Base-by-base conservation (phyloP, 2,797 vertebrate genomes). In the Tinamus major region DNA sequence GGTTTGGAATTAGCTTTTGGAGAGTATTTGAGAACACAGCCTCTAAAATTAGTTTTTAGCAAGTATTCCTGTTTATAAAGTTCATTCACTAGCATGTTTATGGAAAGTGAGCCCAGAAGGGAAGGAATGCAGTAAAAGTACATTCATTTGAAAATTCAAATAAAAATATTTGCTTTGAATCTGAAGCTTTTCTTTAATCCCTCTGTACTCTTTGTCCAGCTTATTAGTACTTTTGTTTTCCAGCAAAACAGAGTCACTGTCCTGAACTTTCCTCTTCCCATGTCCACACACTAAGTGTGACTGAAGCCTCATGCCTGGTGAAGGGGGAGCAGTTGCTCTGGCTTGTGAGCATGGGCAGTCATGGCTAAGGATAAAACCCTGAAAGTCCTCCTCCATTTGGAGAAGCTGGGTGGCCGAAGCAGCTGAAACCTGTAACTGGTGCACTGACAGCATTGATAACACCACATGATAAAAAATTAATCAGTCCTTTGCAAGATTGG, bases 131-230 rank as follows among this genome's bases (percentile, higher is more conserved):
- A 92, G 91, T 94, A 92, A 92, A 95, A 95, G 64, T 87, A 91
- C 91, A 94, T 96, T 96, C 78, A 95, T 87, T 84, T 94, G 71
- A 96, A 96, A 96, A 94, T 95, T 95, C 87, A 94, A 94, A 93
- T 95, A 94, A 95, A 95, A 94, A 96, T 94, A 95, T 95, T 96
- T 95, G 94, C 80, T 94, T 95, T 96, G 94, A 96, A 95, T 96
- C 91, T 94, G 78, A 92, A n/a, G 33, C 24, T 17, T 62, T 80
- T 77, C 49, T 82, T 78, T 19, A 85, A 72, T 72, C 85, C 31
- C 84, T 85, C 74, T 88, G 41, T 85, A 56, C 26, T 79, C 71
- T 96, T 94, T 88, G 64, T 93, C 58, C 78, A 62, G 33, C 85
- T 91, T 92, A 85, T 92, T 35, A 84, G 56, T 89, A 61, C 59